Conservation (phyloP, 2,113 vertebrate species). For the Lepisosteus osseus region DNA sequence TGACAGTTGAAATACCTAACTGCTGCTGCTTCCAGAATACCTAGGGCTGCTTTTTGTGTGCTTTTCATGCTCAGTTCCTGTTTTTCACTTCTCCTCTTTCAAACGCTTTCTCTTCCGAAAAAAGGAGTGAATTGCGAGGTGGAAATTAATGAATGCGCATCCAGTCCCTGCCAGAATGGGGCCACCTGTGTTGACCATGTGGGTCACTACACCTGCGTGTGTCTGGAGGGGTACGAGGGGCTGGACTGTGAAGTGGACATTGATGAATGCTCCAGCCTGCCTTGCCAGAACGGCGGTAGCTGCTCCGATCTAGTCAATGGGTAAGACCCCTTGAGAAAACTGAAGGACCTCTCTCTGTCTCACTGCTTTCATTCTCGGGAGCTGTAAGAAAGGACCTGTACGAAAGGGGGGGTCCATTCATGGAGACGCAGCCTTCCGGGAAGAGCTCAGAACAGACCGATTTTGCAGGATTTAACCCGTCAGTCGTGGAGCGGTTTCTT, state of each 20-base stretch:
- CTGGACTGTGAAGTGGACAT: constrained; percentile 77
- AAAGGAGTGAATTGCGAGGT: constrained; percentile 84
- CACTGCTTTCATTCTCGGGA: constrained; percentile 18
- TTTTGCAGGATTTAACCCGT: neutral
- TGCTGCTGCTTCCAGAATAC: too few species aligned
- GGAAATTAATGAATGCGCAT: constrained; percentile 87
- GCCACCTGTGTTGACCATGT: constrained; percentile 78
- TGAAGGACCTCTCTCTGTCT: neutral
- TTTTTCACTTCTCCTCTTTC: neutral
- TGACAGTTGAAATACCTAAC: too few species aligned
- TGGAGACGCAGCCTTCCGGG: constrained; percentile 6
- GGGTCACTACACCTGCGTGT: constrained; percentile 79
- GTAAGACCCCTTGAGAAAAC: constrained; percentile 46
- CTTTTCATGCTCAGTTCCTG: too few species aligned
- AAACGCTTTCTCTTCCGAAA: neutral
- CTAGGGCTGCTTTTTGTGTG: too few species aligned
- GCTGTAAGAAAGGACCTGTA: constrained; percentile 17
- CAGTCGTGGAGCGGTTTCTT: neutral
- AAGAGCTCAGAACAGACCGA: neutral
- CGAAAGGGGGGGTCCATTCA: too few species aligned
- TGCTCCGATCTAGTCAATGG: constrained; percentile 80
- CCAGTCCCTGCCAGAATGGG: constrained; percentile 79
- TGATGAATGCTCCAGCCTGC: constrained; percentile 81
- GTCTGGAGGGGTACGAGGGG: constrained; percentile 74
- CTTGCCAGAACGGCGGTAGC: constrained; percentile 70